Percentiles rank a stretch among this genome's conserved stretches.
phyloP scores from a whole-genome alignment of 2,113 vertebrate genomes.

The Coptodon rendalli region DNA sequence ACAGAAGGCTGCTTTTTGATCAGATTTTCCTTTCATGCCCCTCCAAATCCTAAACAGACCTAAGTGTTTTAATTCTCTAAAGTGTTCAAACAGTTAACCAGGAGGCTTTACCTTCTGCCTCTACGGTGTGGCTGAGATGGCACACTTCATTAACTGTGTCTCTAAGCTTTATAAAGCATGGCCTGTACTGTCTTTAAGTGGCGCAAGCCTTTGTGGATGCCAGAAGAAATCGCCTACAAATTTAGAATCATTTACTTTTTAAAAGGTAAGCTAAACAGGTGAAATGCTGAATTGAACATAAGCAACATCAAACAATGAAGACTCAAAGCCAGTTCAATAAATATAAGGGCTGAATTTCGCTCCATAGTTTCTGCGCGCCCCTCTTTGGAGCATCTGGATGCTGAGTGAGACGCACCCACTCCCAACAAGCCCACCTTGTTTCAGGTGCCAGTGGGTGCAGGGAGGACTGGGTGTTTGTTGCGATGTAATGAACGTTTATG shows the following conservation, averaged over 20 bases:
- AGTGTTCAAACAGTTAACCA: neutral
- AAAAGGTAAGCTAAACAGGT: neutral
- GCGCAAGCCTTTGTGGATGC: neutral
- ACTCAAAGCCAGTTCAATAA: neutral
- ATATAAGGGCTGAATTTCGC: neutral
- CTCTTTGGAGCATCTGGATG: neutral
- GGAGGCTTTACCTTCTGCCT: neutral
- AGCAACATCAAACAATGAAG: neutral
- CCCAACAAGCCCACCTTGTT: constrained; percentile 15
- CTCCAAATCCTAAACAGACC: neutral
- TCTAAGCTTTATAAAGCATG: neutral
- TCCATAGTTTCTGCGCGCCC: neutral
- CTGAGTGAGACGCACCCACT: neutral
- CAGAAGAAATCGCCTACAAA: neutral
- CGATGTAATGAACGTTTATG: constrained; percentile 54
- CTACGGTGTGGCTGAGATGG: neutral
- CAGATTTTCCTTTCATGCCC: neutral
- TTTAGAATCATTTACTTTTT: neutral
- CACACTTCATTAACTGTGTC: neutral
- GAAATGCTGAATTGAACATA: neutral
- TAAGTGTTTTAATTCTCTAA: neutral
- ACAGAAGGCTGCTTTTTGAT: neutral
- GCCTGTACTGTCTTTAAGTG: neutral
- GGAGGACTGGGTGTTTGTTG: neutral
- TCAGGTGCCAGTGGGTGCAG: constrained; percentile 28